Evolutionary conservation across 2,888 invertebrate species (phyloP), one percentile per base, ranked within the genome.

Genomic region (Leptinotarsa peninsularis): DNA sequence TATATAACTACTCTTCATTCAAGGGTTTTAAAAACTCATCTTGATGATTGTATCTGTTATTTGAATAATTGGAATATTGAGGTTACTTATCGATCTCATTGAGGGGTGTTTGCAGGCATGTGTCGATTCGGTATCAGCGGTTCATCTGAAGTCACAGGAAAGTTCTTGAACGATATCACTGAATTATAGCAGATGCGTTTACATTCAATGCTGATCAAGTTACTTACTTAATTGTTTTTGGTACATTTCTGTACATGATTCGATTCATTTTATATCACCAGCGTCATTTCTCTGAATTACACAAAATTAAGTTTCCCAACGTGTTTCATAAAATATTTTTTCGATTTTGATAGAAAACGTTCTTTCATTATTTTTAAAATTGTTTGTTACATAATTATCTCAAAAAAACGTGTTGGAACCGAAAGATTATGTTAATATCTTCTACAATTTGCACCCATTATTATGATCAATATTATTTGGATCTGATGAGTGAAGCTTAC

Each of bases 31-130:
- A 79, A 76, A 71, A 82, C 76, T 83, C 81, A 79, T 81, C 80
- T 82, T 79, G 82, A 80, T 81, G 81, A 79, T 76, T 83, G 82
- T 78, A 77, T 67, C 70, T 80, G 79, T 78, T 80, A 82, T 83
- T 82, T 82, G 82, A 81, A 81, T 82, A 81, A 82, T 73, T 73
- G 78, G 71, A 75, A 74, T 76, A 79, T 78, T 81, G 78, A 83
- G 81, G 81, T 82, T 81, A 79, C 54, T 81, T 80, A 71, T 73
- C 67, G 75, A 78, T 71, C 71, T 52, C 21, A 58, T 54, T 68
- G 17, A 71, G 71, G 76, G 77, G 76, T 66, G 68, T 67, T 72
- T 49, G 17, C 49, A 60, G 72, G 67, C 77, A 75, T 74, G 73
- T 76, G 76, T 71, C 71, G 76, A 76, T 73, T 73, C 63, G 58